Base-by-base conservation (phyloP, 2,113 vertebrate genomes). In the Sisor rabdophorus region DNA sequence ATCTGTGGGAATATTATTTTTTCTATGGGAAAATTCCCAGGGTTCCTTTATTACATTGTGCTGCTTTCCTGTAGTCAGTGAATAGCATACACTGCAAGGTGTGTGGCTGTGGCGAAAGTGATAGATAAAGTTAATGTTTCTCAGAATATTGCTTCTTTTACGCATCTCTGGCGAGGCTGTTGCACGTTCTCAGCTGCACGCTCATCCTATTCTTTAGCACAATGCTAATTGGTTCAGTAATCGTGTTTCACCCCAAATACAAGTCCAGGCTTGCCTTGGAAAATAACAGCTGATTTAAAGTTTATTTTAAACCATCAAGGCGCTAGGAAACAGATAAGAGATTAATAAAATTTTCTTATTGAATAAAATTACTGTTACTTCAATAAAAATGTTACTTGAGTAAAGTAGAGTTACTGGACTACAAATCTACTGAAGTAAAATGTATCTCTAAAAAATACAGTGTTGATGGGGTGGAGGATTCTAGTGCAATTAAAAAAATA, bases 141-240 rank as follows among this genome's bases (percentile, higher is more conserved):
- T 76, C 32, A 70, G 69, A 64, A 64, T 79, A 70, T 8, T 10
- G 54, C 52, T 73, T 64, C 67, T 61, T 60, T 19, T 59, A 61
- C 16, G 48, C 59, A 32, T 73, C 28, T 32, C 61, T 48, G 30
- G 44, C 15, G 20, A 47, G 36, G 52, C 50, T 53, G 26, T 28
- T n/a, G 47, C 24, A 16, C 7, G 61, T 44, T 74, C 64, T 48
- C 61, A 64, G 32, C 73, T 68, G 54, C 44, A 55, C 8, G 26
- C 44, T 22, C 53, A 16, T 12, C 9, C 40, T 56, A 26, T 50
- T 28, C 16, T 64, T 19, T 47, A 76, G 24, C 55, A 50, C 24
- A 17, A 28, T 76, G 48, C 48, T 83, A 83, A 83, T 83, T 81
- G 76, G 68, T 48, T 73, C 50, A 28, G 69, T 79, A 76, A 79